Evolutionary conservation across 2,113 vertebrate species (phyloP), one percentile per base, ranked within the genome.

Genomic region (Drymodes brunneopygia): DNA sequence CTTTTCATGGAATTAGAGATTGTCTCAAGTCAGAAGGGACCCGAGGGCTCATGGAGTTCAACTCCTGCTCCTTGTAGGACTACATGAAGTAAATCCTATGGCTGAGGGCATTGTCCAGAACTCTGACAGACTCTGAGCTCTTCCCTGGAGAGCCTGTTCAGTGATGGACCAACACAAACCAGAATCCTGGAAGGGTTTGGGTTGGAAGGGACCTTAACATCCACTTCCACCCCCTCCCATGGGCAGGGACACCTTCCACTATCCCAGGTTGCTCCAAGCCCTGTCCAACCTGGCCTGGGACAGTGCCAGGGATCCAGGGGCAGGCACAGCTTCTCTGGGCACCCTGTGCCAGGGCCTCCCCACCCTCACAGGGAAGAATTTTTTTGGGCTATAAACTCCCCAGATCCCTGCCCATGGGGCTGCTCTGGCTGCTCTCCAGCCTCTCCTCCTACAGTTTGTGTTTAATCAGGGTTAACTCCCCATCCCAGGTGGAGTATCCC

Each of bases 261-360:
- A 0, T 15, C 18, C 44, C 44, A 24, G 58, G 36, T 0, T 65
- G 31, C 27, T 73, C 67, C 36, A 16, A 57, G 18, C 12, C 6
- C 50, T 0, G 0, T 72, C 36, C 19, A 36, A 0, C 3, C 6
- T 17, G 57, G 13, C 48, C 36, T 73, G 1, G 57, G 0, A 4
- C 58, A 24, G 19, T 57, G 0, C 48, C 50, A 88, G 75, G 58
- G 35, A 11, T 28, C n/a, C n/a, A n/a, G 58, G 27, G 27, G 18
- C 67, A 44, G 3, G 6, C 42, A 2, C 44, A 72, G 45, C 62
- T 51, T 2, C 36, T 36, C 0, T 28, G 38, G 54, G 23, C 18
- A 45, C 0, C 42, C 15, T 51, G 33, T 7, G 44, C 64, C 73
- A 36, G 66, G 42, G 17, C 9, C 7, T 45, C 6, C 0, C 1